Evolutionary conservation across 2,113 vertebrate genomes (phyloP).

Genomic region (Oryctolagus cuniculus): DNA sequence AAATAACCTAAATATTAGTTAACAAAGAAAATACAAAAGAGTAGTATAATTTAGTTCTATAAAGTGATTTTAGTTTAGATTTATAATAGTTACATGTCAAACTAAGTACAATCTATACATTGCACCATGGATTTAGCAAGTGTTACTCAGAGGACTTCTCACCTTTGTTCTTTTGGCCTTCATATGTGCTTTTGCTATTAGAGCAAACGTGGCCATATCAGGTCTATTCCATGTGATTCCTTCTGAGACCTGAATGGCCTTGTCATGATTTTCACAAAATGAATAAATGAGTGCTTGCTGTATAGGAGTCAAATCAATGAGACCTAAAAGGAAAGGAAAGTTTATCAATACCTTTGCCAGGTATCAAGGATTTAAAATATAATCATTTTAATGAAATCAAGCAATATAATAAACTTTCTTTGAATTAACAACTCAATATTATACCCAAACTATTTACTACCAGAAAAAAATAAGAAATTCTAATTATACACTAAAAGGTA

Average conservation of each 20-base stretch:
- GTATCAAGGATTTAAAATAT: background rate
- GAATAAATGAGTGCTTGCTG: slow-evolving; percentile 89
- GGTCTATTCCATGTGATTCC: slow-evolving; percentile 62
- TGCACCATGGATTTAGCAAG: slow-evolving; percentile 29
- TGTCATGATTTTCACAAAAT: slow-evolving; percentile 88
- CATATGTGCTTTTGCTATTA: slow-evolving; percentile 90
- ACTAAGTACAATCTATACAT: slow-evolving; percentile 6
- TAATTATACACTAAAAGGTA: background rate
- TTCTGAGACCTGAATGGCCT: slow-evolving; percentile 86
- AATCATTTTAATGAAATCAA: slow-evolving; percentile 9
- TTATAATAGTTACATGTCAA: background rate
- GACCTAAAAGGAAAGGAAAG: slow-evolving; percentile 80
- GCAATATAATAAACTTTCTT: background rate
- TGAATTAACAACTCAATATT: slow-evolving; percentile 33
- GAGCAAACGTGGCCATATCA: slow-evolving; percentile 71
- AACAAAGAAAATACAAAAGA: slow-evolving; percentile 4
- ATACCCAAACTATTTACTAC: slow-evolving; percentile 33
- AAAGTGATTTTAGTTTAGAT: background rate
- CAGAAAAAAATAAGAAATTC: slow-evolving; percentile 1
- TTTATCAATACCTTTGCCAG: background rate
- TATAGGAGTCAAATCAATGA: slow-evolving; percentile 82
- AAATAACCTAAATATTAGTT: slow-evolving; percentile 17
- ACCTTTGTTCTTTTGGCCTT: slow-evolving; percentile 88
- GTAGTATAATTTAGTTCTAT: background rate
- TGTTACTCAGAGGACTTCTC: slow-evolving; percentile 20